These are phyloP conservation scores for Champsocephalus gunnari DNA, from an alignment of 2,797 vertebrate species.

Conservation along the genomic window DNA sequence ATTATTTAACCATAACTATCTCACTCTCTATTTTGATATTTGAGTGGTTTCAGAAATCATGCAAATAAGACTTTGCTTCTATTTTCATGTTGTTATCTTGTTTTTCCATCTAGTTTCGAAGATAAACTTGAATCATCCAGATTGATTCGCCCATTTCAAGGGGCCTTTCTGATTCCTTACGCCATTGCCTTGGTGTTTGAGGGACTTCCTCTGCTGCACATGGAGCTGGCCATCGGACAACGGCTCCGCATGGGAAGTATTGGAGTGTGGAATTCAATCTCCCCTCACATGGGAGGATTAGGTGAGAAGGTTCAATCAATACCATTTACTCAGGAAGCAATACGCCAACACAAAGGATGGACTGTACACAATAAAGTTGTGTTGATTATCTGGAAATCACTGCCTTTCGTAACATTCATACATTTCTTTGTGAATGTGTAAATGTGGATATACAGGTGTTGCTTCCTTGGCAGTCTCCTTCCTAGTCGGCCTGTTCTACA, in stretches of 20 bases:
- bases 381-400: not conserved
- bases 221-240: conserved; percentile 89
- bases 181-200: conserved; percentile 85
- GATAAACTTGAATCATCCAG: not conserved
- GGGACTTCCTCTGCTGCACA: conserved; percentile 88
- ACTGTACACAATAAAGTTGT: not conserved
- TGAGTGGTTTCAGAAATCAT: not conserved
- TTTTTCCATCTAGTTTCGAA: not conserved
- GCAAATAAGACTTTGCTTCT: not conserved
- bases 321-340: not conserved
- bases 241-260: conserved; percentile 86
- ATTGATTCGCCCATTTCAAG: conserved; percentile 64
- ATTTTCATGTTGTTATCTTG: not conserved
- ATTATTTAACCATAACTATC: not conserved
- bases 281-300: conserved; percentile 85
- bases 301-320: conserved; percentile 69
- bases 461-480: conserved; percentile 81
- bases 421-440: not conserved
- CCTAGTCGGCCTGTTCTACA: conserved; percentile 87
- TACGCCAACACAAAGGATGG: not conserved
- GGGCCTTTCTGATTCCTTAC: conserved; percentile 91
- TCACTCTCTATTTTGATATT: not conserved
- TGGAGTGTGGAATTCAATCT: conserved; percentile 86
- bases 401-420: not conserved
- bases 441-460: conserved; percentile 74